Evolutionary conservation across 2,888 invertebrate genomes (phyloP), one percentile per base, ranked within the genome.

Genomic region (Apamea monoglypha): DNA sequence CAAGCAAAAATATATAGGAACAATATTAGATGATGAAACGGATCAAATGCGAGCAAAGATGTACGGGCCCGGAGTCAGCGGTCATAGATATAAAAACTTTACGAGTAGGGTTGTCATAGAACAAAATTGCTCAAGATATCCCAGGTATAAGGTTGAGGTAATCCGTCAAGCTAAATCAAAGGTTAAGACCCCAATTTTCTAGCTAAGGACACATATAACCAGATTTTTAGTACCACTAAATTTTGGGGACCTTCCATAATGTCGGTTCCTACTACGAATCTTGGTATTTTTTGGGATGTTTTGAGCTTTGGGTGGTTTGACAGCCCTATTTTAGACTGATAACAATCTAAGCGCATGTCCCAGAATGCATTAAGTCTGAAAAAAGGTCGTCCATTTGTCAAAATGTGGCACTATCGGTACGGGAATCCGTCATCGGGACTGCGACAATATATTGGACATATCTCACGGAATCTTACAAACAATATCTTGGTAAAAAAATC

Each of bases 321-420:
- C 88, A 88, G 73, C 88, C 88, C 87, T 89, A 88, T 77, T 83
- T 79, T 56, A 78, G 50, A 25, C 70, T 77, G 89, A 94, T 93
- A 91, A 95, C 81, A 81, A 95, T 95, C 95, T 94, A 94, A 94
- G 92, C 93, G 93, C 94, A 95, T 89, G 93, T 91, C 91, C 91
- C 87, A 85, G 87, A 91, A 92, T 92, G 93, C 93, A 93, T 94
- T 94, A 93, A 93, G 93, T 90, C 92, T 92, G 92, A 94, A 94
- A 94, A 95, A 95, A 94, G 96, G 93, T 93, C 93, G 83, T 85
- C 95, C 93, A 96, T 97, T 96, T 96, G 96, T 97, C 96, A 96
- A 96, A 96, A 93, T 90, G 91, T 94, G 95, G 94, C 94, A 94
- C 93, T 96, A 96, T 96, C 96, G 87, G 91, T 88, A 91, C 88